Base-by-base conservation (phyloP, 2,888 invertebrate species). In the Cosmorhoe ocellata region DNA sequence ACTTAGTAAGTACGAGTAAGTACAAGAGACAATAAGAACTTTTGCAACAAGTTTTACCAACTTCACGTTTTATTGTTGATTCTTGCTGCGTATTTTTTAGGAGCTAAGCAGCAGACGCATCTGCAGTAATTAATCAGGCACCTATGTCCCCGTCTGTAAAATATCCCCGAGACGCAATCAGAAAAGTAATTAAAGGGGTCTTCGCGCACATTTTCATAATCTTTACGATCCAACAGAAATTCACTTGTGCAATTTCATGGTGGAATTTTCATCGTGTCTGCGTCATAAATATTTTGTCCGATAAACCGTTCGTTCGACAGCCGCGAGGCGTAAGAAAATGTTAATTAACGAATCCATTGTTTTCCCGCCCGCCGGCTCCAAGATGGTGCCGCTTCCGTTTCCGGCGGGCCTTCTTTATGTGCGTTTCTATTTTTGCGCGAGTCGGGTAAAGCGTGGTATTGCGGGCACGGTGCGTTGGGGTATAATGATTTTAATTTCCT, bases 261-360 rank as follows among this genome's bases (percentile, higher is more conserved):
- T 68, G 79, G 82, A 83, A 86, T 84, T 86, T 86, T 71, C 81
- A 82, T 84, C 76, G 76, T 74, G 80, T 79, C 80, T 81, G 74
- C 84, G 82, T 84, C 85, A 86, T 89, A 89, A 89, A 89, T 88
- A 90, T 88, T 90, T 90, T 84, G 90, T 88, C 90, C 90, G 91
- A 90, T 90, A 90, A 89, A 89, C 86, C 87, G 86, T 90, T 86
- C 83, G 88, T 89, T 89, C 90, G 90, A 89, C 89, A 88, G 90
- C 88, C 90, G 85, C 87, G 87, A 89, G 88, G 91, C 90, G 90
- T 91, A 93, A 93, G 93, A 93, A 93, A 93, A 93, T 93, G 93
- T 93, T 93, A 94, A 94, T 94, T 93, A 94, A 93, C 93, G 92
- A 92, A 91, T 90, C 93, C 91, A 93, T 93, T 93, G 93, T 93